Percentiles rank a stretch among this genome's conserved stretches.
Conservation (phyloP, 2,797 vertebrate species). For the Artibeus jamaicensis region DNA sequence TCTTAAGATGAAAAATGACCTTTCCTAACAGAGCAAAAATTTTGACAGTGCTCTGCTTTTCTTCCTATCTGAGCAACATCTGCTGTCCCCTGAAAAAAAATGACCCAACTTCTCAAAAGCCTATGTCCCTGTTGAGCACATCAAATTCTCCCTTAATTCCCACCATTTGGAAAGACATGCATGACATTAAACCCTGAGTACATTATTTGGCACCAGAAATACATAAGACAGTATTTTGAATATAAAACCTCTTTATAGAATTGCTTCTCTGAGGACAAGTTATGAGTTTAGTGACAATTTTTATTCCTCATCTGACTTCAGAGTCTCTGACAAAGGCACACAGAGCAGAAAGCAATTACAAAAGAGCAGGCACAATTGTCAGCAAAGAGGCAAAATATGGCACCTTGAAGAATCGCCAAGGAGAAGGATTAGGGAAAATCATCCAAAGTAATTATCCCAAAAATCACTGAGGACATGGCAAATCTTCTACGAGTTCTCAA, state of each 20-base stretch:
- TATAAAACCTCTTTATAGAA: neutral
- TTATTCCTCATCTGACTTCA: constrained; percentile 26
- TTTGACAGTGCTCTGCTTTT: neutral
- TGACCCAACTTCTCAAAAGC: neutral
- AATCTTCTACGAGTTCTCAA: constrained; percentile 35
- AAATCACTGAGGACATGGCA: constrained; percentile 33
- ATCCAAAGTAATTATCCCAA: constrained; percentile 60
- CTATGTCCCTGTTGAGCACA: neutral
- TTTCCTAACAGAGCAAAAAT: neutral
- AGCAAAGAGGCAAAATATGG: neutral
- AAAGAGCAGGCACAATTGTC: neutral
- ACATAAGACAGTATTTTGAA: neutral
- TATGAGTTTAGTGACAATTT: constrained; percentile 34
- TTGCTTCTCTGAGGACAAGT: neutral
- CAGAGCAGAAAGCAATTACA: constrained; percentile 45
- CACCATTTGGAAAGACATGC: neutral
- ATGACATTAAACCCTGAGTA: neutral
- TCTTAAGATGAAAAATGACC: neutral
- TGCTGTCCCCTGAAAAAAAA: neutral
- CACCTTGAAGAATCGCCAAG: constrained; percentile 47
- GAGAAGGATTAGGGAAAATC: constrained; percentile 62
- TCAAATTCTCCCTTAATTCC: neutral
- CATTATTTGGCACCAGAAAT: constrained; percentile 27
- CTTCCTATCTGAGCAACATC: neutral
- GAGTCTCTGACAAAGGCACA: constrained; percentile 38